These are phyloP conservation scores for Corvus hawaiiensis DNA, from an alignment of 2,113 vertebrate species.

Conservation along the genomic window DNA sequence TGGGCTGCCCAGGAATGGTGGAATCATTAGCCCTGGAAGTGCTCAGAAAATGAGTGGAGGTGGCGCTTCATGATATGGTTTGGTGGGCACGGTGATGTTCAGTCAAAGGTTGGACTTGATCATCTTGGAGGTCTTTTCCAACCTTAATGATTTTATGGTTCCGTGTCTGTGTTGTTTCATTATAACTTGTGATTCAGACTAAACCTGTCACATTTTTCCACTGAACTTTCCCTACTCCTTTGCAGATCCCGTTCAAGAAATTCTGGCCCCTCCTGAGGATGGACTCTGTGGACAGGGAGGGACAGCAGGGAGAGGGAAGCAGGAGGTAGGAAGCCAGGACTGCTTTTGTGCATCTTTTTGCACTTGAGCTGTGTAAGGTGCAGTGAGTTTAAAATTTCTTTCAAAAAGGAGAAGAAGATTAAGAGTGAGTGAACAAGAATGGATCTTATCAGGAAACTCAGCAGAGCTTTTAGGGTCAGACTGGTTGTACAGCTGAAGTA, in stretches of 20 bases:
- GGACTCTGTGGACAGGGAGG: background rate
- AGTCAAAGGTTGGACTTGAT: background rate
- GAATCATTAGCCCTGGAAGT: no score
- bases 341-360: background rate
- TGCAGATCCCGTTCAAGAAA: background rate
- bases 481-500: background rate
- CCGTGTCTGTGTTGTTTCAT: fast-evolving
- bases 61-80: background rate
- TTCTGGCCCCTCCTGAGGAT: background rate
- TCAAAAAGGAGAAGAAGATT: background rate
- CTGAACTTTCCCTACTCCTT: background rate
- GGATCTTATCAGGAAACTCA: background rate
- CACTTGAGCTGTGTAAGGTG: background rate
- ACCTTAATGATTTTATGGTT: background rate
- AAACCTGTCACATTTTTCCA: background rate
- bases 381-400: background rate
- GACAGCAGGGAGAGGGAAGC: background rate
- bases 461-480: background rate
- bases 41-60: background rate
- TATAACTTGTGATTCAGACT: background rate
- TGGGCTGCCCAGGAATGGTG: background rate
- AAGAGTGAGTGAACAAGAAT: background rate
- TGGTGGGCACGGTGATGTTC: background rate
- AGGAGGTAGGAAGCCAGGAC: background rate
- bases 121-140: background rate